Conservation (phyloP, 2,888 invertebrate species). For the Lepidochitona cinerea region DNA sequence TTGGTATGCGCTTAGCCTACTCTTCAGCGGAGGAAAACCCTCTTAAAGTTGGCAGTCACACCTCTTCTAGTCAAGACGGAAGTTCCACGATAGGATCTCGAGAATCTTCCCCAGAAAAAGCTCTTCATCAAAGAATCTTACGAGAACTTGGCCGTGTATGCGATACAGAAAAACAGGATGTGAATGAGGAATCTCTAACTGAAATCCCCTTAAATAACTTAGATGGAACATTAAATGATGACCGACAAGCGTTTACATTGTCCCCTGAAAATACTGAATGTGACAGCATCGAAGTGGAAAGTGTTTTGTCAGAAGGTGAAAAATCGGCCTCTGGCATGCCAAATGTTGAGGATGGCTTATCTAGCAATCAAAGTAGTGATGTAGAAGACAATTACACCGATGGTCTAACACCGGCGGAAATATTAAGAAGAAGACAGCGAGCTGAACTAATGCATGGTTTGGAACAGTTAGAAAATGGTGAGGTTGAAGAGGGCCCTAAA, state of each 20-base stretch:
- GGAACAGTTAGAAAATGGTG: slow-evolving; percentile 12
- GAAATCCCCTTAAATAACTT: slow-evolving; percentile 71
- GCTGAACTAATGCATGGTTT: slow-evolving; percentile 52
- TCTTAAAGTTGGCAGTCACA: not conserved
- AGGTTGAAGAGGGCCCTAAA: slow-evolving; percentile 26
- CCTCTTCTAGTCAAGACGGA: slow-evolving; percentile 4
- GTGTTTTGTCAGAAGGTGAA: slow-evolving; percentile 66
- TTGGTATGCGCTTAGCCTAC: slow-evolving; percentile 80
- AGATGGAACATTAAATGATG: slow-evolving; percentile 73
- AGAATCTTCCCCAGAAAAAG: slow-evolving; percentile 58
- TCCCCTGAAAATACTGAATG: slow-evolving; percentile 95
- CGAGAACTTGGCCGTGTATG: slow-evolving; percentile 23
- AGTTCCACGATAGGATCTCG: slow-evolving; percentile 33
- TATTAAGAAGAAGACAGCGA: slow-evolving; percentile 74
- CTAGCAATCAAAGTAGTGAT: slow-evolving; percentile 94
- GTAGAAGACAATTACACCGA: slow-evolving; percentile 78
- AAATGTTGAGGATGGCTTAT: slow-evolving; percentile 92
- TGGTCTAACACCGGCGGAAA: slow-evolving; percentile 78
- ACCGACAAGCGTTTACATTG: slow-evolving; percentile 86
- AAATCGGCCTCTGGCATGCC: slow-evolving; percentile 78
- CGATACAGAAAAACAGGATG: slow-evolving; percentile 35
- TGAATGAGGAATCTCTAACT: slow-evolving; percentile 66
- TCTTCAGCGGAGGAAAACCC: slow-evolving; percentile 51
- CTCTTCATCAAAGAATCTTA: slow-evolving; percentile 41
- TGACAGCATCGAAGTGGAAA: slow-evolving; percentile 90